These are phyloP conservation scores for Cercocebus atys DNA, from an alignment of 2,113 vertebrate genomes.

Conservation along the genomic window DNA sequence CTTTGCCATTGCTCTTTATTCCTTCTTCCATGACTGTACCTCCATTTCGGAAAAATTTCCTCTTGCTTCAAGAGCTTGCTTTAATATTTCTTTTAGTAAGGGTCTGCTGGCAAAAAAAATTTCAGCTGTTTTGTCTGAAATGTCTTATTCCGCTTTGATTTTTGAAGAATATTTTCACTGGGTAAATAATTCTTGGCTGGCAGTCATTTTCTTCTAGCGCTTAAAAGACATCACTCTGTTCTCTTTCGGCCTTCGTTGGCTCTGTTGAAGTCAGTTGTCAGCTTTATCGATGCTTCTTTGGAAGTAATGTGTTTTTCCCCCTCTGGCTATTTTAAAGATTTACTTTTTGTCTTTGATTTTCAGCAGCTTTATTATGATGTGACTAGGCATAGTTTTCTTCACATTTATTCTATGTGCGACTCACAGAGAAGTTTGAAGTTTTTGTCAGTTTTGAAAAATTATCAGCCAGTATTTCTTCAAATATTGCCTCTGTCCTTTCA, in stretches of 20 bases:
- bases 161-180: not conserved
- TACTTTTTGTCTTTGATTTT: constrained; percentile 56
- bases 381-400: not conserved
- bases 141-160: not conserved
- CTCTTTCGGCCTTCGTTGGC: not conserved
- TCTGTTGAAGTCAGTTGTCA: not conserved
- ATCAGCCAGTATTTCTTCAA: not conserved
- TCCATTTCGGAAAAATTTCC: not conserved
- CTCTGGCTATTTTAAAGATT: constrained; percentile 32
- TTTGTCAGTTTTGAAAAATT: not conserved
- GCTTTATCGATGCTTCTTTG: not conserved
- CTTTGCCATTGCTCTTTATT: not conserved
- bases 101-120: not conserved
- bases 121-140: not conserved
- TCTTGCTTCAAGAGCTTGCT: not conserved
- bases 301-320: not conserved
- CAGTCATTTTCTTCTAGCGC: not conserved
- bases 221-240: not conserved
- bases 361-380: not conserved
- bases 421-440: not conserved
- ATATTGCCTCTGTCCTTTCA: not conserved
- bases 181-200: constrained; percentile 14
- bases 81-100: not conserved
- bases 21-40: not conserved
- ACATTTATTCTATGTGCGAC: not conserved